Base-by-base conservation (phyloP, 1,140 invertebrate genomes). In the Harlomillsia oculata region DNA sequence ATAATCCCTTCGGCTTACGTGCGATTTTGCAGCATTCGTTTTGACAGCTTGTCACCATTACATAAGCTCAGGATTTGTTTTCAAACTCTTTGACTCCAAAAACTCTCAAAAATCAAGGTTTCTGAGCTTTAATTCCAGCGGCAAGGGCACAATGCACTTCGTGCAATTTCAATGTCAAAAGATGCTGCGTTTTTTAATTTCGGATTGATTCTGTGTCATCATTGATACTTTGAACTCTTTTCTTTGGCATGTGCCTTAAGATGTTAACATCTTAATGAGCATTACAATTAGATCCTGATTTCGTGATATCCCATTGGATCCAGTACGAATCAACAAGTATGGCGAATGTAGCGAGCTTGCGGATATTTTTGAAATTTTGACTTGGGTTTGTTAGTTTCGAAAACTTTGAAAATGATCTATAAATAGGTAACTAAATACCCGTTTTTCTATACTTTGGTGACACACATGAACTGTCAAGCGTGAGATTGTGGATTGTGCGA, bases 11-110 rank as follows among this genome's bases (percentile, higher is more conserved):
- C 44, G 51, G 51, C 51, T 59, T 59, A 54, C 13, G n/a, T 41
- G 13, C 16, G 29, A 43, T 58, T 58, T 52, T n/a, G 52, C 51
- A 58, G 29, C 29, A 40, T 32, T 43, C 55, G 28, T 55, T 60
- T 60, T 60, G 58, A 60, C 58, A 60, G 58, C 58, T 60, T 60
- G 58, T 60, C 58, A 60, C 58, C 30, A 32, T 37, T 48, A 37
- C 34, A 48, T 50, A 49, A 57, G 51, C 55, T 29, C 5, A 3
- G 54, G 23, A 50, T 28, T 50, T 36, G 28, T 34, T 46, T 23
- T 36, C 5, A 5, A 9, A n/a, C 49, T 39, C 49, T 8, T 14
- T 21, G 34, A 45, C 25, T 14, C 5, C 45, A 2, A n/a, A 48
- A 48, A 11, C 26, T 1, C 39, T 20, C 13, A 16, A 8, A 40